Base-by-base conservation (phyloP, 2,113 vertebrate species). In the Todiramphus chloris region DNA sequence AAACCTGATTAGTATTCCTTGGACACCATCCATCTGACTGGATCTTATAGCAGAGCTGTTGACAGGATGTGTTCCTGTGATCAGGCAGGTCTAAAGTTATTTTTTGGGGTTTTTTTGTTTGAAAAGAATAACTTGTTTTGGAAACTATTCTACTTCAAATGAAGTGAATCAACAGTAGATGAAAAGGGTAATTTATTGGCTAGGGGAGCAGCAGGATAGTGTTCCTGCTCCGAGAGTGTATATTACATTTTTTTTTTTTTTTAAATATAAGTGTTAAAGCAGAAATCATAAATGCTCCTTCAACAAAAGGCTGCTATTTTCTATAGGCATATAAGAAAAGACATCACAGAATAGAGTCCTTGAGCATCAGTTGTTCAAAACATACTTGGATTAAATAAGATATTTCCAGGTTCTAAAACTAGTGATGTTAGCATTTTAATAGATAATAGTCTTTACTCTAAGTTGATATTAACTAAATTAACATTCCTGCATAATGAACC, bases 1-100 rank as follows among this genome's bases (percentile, higher is more conserved):
- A 94, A 96, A 94, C 75, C 46, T 96, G 95, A 94, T 96, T 88
- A 94, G 58, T 94, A 93, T 97, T 96, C 83, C 92, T 96, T 97
- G 82, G 79, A 91, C 72, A 83, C 23, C 13, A 30, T 79, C 87
- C 84, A 69, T 66, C 62, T 44, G 53, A 13, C 80, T 95, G 83
- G 80, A 88, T 89, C 60, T 87, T 82, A 75, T 70, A 79, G 63
- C 77, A 93, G 62, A 89, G 43, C 24, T 63, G 55, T 66, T 96
- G 94, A 93, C 83, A 94, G 58, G 83, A 95, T 93, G 58, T 94
- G 87, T 88, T 97, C 59, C 80, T 94, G 59, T 83, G 60, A 93
- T 91, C 4, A 39, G 68, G 37, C 63, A 92, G 19, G 28, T 93
- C 70, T 93, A 85, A 89, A 90, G 59, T 73, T 39, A 43, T 39